phyloP scores from a whole-genome alignment of 2,113 vertebrate genomes.

The Elaphurus davidianus region DNA sequence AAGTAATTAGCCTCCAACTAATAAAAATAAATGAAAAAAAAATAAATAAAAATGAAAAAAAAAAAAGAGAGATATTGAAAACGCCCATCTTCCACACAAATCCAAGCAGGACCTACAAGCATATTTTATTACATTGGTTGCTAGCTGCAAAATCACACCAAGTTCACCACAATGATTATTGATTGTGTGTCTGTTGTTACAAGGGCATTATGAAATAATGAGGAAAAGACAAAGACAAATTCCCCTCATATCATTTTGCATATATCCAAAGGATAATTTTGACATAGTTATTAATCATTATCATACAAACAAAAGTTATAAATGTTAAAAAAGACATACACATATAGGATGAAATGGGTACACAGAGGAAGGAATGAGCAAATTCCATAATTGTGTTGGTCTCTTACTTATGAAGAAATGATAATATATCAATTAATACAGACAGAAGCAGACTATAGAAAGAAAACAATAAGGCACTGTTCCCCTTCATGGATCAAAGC shows the following conservation, averaged over 20 bases:
- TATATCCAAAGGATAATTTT: not conserved
- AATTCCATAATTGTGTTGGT: not conserved
- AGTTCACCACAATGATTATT: not conserved
- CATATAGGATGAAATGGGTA: not conserved
- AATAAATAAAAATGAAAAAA: too few species aligned
- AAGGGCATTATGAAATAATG: not conserved
- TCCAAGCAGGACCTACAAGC: not conserved
- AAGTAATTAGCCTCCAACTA: too few species aligned
- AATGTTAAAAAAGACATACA: not conserved
- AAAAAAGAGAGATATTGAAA: not conserved
- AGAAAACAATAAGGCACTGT: not conserved
- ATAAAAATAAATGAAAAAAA: too few species aligned
- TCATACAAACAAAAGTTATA: not conserved
- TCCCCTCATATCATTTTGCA: not conserved
- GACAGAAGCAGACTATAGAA: not conserved
- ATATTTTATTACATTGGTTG: not conserved
- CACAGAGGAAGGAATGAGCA: not conserved
- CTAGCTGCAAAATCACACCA: not conserved
- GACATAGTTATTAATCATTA: not conserved
- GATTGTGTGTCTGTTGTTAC: not conserved
- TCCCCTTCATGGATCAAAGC: not conserved
- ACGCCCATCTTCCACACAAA: not conserved
- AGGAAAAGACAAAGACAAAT: not conserved
- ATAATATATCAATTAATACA: not conserved
- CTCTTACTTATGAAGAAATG: not conserved